Conservation (phyloP, 2,888 invertebrate genomes). For the Eupithecia pulchellata region DNA sequence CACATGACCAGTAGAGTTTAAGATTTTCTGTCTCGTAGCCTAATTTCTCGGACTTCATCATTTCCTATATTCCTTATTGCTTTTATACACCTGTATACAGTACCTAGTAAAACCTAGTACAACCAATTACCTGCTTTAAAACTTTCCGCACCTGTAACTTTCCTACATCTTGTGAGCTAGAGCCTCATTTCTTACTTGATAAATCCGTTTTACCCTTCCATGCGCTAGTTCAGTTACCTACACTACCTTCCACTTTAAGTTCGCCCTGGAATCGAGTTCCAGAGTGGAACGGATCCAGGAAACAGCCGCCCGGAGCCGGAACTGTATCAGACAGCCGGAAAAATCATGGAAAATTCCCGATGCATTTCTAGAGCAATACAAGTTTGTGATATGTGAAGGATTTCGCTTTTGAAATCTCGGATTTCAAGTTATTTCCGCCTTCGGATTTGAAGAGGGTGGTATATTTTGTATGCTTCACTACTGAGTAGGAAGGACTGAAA, state of each 20-base stretch:
- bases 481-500: background rate
- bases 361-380: constrained; percentile 35
- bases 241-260: constrained; percentile 9
- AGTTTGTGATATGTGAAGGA: constrained; percentile 25
- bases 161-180: background rate
- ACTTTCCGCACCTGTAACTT: background rate
- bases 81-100: too few species aligned
- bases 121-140: too few species aligned
- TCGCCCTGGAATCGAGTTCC: constrained; percentile 30
- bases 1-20: too few species aligned
- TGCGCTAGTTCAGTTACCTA: background rate
- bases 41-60: too few species aligned
- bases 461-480: background rate
- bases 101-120: too few species aligned
- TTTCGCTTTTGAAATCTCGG: background rate
- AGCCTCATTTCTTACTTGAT: background rate
- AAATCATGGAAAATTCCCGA: constrained; percentile 41
- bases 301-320: constrained; percentile 28
- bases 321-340: constrained; percentile 47
- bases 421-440: constrained; percentile 16
- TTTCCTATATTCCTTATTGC: too few species aligned
- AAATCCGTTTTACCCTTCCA: background rate
- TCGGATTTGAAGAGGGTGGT: constrained; percentile 12
- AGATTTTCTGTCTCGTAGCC: too few species aligned
- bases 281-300: constrained; percentile 30